Evolutionary conservation across 2,888 invertebrate species (phyloP).

Genomic region (Hydriomena furcata): DNA sequence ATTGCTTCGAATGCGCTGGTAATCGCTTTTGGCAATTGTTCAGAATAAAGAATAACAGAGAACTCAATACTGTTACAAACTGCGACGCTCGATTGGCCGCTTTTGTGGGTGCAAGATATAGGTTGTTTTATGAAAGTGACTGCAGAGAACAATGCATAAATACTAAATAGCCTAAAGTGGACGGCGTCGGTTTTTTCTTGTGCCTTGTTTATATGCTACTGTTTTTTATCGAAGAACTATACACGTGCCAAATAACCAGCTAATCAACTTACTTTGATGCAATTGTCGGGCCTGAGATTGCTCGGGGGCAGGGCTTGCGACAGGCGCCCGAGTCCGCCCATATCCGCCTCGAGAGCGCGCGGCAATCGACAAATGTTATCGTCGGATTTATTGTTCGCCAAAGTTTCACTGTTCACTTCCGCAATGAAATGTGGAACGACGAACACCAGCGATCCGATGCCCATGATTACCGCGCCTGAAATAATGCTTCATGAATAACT

Average conservation of each 20-base stretch:
- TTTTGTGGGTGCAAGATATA: constrained; percentile 1
- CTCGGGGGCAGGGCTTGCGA: constrained; percentile 89
- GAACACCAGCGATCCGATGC: constrained; percentile 95
- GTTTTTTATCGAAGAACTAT: no score
- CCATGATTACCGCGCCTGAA: constrained; percentile 94
- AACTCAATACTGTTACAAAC: constrained; percentile 9
- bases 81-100: constrained; percentile 4
- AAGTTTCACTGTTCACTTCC: constrained; percentile 88
- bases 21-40: constrained; percentile 23
- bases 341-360: constrained; percentile 87
- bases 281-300: constrained; percentile 90
- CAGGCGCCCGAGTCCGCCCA: constrained; percentile 88
- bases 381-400: constrained; percentile 86
- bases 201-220: no score
- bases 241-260: background rate
- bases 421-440: constrained; percentile 96
- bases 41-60: constrained; percentile 6
- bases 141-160: background rate
- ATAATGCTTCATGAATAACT: constrained; percentile 33
- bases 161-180: no score
- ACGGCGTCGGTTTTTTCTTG: no score
- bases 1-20: constrained; percentile 17
- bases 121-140: constrained; percentile 2
- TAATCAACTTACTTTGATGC: constrained; percentile 84
- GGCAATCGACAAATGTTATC: constrained; percentile 92